Evolutionary conservation across 2,888 invertebrate genomes (phyloP), one percentile per base, ranked within the genome.

Genomic region (Eugnorisma glareosa): DNA sequence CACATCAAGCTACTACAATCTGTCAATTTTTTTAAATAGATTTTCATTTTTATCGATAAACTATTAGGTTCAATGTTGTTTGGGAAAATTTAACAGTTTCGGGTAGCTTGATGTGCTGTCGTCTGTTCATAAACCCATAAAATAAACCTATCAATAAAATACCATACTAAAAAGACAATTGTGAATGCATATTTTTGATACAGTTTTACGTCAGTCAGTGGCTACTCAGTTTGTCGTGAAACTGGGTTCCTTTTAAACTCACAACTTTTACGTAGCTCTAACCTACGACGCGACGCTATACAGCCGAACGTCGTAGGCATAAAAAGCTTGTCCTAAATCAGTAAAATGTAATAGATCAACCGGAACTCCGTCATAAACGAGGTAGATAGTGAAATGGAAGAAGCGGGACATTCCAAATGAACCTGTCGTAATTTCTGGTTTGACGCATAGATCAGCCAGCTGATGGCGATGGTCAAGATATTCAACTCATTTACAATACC

Each of bases 381-480:
- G 15, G 8, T 48, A 48, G 1, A 7, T 40, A 40, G 4, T 2
- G 21, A 57, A 54, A 24, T 73, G 24, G 35, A 81, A 35, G 40
- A 81, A 40, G 24, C 13, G 15, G 8, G 35, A 24, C 31, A 66
- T 48, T 74, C 43, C 48, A 31, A 51, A 5, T 28, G 35, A 59
- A 43, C 24, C 31, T 66, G n/a, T 54, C n/a, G 10, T 48, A 63
- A 57, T 68, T 67, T 57, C 31, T 72, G 24, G 28, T 61, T 83
- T 43, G 15, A 64, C 40, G 28, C 35, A 28, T n/a, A 5, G 31
- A 28, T 51, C 31, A n/a, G 21, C 8, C 21, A 35, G 43, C 31
- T 48, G 57, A 59, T n/a, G 21, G 43, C 35, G 48, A 48, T 28
- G 28, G 59, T 21, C 35, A 67, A 67, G 6, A 37, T 79, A 71